These are phyloP conservation scores for Sebastes diaconus DNA, from an alignment of 2,797 vertebrate species.

Conservation along the genomic window DNA sequence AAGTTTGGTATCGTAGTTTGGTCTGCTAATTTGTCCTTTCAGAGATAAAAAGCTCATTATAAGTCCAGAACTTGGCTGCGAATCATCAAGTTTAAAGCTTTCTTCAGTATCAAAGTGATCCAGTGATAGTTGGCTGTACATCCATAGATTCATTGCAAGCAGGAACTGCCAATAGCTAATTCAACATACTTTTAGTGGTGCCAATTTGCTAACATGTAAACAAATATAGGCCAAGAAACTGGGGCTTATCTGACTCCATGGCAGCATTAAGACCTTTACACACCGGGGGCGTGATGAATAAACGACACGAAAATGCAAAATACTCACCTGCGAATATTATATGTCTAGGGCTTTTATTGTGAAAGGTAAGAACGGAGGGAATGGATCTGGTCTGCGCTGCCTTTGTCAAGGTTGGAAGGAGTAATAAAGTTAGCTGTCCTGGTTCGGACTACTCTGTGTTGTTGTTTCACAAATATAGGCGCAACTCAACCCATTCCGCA, in stretches of 20 bases:
- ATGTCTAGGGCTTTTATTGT: too few relatives aligned
- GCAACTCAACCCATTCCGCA: too few relatives aligned
- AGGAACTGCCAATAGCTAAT: not conserved
- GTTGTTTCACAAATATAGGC: too few relatives aligned
- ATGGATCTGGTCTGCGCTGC: too few relatives aligned
- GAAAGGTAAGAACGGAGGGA: too few relatives aligned
- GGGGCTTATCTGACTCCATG: not conserved
- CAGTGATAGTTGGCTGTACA: not conserved
- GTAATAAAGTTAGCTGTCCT: too few relatives aligned
- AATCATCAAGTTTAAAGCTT: not conserved
- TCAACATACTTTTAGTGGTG: not conserved
- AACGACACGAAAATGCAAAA: too few relatives aligned
- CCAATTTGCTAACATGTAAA: not conserved
- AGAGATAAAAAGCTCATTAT: not conserved
- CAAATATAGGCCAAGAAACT: not conserved
- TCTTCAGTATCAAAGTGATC: not conserved
- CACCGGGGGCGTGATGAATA: too few relatives aligned
- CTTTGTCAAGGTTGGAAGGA: too few relatives aligned
- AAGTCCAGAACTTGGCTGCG: not conserved
- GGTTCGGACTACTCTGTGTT: too few relatives aligned
- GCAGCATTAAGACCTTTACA: not conserved
- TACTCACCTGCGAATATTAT: fast-evolving
- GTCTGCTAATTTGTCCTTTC: not conserved
- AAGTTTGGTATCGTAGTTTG: not conserved
- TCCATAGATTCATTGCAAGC: not conserved